phyloP scores from a whole-genome alignment of 1,140 invertebrate genomes.

The Heliconius congener region DNA sequence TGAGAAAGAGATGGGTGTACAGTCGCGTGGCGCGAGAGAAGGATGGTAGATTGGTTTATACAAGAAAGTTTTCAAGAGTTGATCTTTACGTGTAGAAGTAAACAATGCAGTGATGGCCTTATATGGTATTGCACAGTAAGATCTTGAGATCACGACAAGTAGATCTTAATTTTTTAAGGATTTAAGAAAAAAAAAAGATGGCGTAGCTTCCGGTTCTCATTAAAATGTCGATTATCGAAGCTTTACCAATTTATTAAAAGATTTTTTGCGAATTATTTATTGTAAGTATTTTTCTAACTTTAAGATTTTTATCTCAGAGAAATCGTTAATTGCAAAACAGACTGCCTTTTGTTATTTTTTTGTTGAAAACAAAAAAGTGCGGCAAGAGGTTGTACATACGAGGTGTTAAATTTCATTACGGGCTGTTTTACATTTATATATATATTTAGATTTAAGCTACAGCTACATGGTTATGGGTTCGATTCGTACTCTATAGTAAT shows the following conservation, averaged over 20 bases:
- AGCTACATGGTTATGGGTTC: not conserved
- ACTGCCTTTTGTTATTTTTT: not conserved
- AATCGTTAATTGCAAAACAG: not conserved
- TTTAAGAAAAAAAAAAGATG: not conserved
- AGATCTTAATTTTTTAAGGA: not conserved
- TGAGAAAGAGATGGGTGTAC: slow-evolving; percentile 37
- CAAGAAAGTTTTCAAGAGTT: slow-evolving; percentile 12
- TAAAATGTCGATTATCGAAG: not conserved
- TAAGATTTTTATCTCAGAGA: not conserved
- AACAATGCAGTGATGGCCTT: slow-evolving; percentile 24
- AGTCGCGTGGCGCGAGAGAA: slow-evolving; percentile 61
- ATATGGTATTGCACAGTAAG: slow-evolving; percentile 25
- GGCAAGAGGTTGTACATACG: not conserved
- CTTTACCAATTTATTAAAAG: not conserved
- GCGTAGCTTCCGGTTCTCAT: not conserved
- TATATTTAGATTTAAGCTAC: too few species aligned
- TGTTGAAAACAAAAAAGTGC: not conserved
- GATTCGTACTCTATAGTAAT: not conserved
- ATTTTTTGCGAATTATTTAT: not conserved
- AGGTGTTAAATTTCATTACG: not conserved
- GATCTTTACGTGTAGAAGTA: slow-evolving; percentile 12
- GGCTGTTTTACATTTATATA: not conserved
- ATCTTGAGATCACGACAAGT: slow-evolving; percentile 3
- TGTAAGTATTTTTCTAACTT: not conserved
- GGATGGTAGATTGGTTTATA: slow-evolving; percentile 28